Base-by-base conservation (phyloP, 2,113 vertebrate species). In the Labeo rohita region DNA sequence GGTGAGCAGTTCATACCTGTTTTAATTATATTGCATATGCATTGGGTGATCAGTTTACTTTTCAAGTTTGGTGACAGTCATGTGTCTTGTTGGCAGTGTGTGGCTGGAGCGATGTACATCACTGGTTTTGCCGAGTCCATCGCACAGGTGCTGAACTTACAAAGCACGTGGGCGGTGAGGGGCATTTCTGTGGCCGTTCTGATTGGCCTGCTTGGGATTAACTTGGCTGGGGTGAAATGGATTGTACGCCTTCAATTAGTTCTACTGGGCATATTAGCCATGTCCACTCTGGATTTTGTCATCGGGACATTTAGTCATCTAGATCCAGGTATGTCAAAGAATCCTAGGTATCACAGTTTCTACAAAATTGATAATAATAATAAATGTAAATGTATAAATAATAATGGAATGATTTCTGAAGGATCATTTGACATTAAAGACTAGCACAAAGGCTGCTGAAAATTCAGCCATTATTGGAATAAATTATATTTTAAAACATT, bases 81-180 rank as follows among this genome's bases (percentile, higher is more conserved):
- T 73, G 73, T 77, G 47, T 72, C 15, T 85, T 70, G 3, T 72
- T 77, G 78, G 23, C 93, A 99, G 98, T 99, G 98, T 43, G 97
- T 99, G 89, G 98, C 98, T 89, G 97, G 97, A 80, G 97, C 98
- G 83, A 97, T 99, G 98, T 99, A 99, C 87, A 95, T 99, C 94
- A 98, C 98, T 0, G 98, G 98, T 83, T 99, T 99, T 83, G 95
- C 98, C 0, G 98, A 99, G 91, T 99, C 98, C 4, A 96, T 99
- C 52, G 96, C 98, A 0, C 95, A 95, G 8, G 89, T 98, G 28
- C 90, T 99, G 90, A 92, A 89, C 21, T 93, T 99, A 73, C 91
- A 95, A 92, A 96, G 91, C 21, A 96, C 95, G 91, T 98, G 98
- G 98, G 95, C 94, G 0, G 97, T 99, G 50, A 93, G 96, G 0